These are phyloP conservation scores for Drosophila bocki DNA, from an alignment of 1,140 invertebrate species.

Conservation along the genomic window DNA sequence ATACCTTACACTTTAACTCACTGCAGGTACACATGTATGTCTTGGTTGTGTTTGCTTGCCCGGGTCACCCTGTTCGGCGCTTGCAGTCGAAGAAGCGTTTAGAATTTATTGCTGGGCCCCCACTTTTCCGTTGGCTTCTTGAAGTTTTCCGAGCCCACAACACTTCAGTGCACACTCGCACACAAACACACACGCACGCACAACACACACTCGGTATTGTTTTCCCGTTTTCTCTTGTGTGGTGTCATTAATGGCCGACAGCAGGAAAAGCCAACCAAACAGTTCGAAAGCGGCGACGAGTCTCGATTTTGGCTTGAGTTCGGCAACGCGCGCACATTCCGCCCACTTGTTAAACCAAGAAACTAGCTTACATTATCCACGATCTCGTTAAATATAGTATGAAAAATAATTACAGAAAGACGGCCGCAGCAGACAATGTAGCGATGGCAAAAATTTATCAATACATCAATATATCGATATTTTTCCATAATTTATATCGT, in stretches of 20 bases:
- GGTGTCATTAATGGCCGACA: conserved; percentile 49
- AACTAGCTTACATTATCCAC: conserved; percentile 32
- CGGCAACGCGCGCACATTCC: conserved; percentile 11
- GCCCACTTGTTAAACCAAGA: not conserved
- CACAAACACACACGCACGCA: conserved; percentile 18
- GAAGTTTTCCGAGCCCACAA: conserved; percentile 49
- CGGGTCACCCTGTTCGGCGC: conserved; percentile 42
- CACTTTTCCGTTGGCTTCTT: conserved; percentile 30
- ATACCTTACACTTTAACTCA: conserved; percentile 44
- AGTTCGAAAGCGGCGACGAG: conserved; percentile 1
- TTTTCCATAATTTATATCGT: not conserved
- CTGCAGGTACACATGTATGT: conserved; percentile 57
- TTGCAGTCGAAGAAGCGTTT: conserved; percentile 16
- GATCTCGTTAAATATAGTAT: conserved; percentile 20
- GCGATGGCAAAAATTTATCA: conserved; percentile 26
- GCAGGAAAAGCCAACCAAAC: conserved; percentile 14
- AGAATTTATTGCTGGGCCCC: conserved; percentile 11
- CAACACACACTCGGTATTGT: conserved; percentile 34
- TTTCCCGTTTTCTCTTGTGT: conserved; percentile 43
- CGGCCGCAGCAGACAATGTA: conserved; percentile 30
- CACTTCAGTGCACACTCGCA: conserved; percentile 59
- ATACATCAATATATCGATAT: conserved; percentile 16
- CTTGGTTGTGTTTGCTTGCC: conserved; percentile 20
- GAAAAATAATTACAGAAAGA: conserved; percentile 49
- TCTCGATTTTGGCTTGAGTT: not conserved